phyloP scores from a whole-genome alignment of 2,797 vertebrate species.

The Paratrypauchen microcephalus region DNA sequence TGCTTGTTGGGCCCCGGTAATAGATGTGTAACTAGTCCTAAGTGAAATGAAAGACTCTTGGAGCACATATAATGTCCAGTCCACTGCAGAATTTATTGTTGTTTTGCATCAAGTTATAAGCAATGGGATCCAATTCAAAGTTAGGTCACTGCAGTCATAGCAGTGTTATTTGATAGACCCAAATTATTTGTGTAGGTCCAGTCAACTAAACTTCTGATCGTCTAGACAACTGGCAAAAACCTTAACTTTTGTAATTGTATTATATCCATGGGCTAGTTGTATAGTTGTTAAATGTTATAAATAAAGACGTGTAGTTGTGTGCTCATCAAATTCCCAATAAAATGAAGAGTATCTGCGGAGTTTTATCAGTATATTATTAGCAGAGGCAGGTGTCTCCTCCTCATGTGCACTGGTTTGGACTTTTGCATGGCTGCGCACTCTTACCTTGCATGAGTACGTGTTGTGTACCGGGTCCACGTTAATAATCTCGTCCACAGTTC shows the following conservation, averaged over 20 bases:
- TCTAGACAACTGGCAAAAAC: background rate
- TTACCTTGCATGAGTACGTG: slow-evolving; percentile 98
- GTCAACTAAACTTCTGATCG: too few relatives aligned
- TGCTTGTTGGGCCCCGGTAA: slow-evolving; percentile 44
- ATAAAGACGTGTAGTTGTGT: background rate
- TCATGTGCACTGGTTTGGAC: background rate
- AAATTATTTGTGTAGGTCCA: background rate
- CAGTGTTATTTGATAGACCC: background rate
- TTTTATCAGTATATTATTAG: background rate
- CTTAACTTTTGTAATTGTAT: background rate
- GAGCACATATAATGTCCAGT: background rate
- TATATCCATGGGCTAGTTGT: background rate
- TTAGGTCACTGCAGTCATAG: background rate
- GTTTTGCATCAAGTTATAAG: background rate
- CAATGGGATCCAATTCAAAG: background rate
- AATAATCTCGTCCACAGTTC: slow-evolving; percentile 96
- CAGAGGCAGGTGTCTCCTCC: slow-evolving; percentile 53
- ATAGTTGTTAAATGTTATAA: background rate
- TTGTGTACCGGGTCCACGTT: slow-evolving; percentile 96
- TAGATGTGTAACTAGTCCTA: slow-evolving; percentile 44
- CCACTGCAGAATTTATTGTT: background rate
- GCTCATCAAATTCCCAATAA: background rate
- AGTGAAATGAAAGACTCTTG: slow-evolving; percentile 28
- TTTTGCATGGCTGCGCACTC: slow-evolving; percentile 16
- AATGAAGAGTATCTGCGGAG: background rate